phyloP scores from a whole-genome alignment of 2,888 invertebrate genomes.

The Pandemis corylana region DNA sequence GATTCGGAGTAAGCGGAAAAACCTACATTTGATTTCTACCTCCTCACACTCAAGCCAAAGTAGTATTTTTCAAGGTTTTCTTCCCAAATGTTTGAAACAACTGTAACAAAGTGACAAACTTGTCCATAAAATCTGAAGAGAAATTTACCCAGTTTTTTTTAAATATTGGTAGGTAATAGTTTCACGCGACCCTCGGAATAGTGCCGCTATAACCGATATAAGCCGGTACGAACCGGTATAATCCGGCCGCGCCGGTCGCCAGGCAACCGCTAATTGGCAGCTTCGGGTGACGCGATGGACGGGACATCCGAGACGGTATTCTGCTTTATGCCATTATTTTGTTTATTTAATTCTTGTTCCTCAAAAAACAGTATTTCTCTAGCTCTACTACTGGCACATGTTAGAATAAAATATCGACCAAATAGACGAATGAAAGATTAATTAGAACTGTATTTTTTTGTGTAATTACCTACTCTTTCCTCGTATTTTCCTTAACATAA shows the following conservation, averaged over 20 bases:
- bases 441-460: no score
- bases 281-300: not conserved
- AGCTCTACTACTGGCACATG: no score
- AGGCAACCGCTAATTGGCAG: constrained; percentile 75
- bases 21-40: no score
- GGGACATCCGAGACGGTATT: constrained; percentile 4
- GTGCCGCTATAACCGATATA: not conserved
- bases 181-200: not conserved
- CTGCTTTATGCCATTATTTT: not conserved
- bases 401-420: no score
- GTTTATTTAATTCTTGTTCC: not conserved
- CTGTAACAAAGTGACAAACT: no score
- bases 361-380: not conserved
- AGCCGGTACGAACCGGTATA: constrained; percentile 8
- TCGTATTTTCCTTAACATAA: no score
- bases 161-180: not conserved
- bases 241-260: constrained; percentile 55
- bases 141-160: not conserved
- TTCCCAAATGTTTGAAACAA: no score
- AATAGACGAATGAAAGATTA: no score
- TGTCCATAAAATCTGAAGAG: not conserved
- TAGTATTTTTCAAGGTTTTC: no score
- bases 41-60: no score
- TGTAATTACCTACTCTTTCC: no score
- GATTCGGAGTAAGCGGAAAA: no score